phyloP scores from a whole-genome alignment of 2,113 vertebrate species.

The Tautogolabrus adspersus region DNA sequence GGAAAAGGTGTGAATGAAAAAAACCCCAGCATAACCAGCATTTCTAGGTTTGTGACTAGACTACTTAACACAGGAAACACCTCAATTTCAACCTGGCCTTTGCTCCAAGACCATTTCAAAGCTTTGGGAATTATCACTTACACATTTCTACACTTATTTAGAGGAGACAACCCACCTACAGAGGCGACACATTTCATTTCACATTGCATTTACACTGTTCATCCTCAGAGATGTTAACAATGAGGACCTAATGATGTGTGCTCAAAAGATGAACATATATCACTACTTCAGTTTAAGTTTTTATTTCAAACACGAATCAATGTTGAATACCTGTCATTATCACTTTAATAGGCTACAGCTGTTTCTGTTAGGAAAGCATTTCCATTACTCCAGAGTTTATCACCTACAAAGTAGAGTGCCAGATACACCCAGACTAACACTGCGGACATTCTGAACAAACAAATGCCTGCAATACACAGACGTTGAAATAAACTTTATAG shows the following conservation, averaged over 20 bases:
- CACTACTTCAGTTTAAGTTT: neutral
- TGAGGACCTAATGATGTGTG: neutral
- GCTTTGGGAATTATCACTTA: neutral
- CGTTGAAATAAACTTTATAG: neutral
- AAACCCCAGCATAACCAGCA: too few species aligned
- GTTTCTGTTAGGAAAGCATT: neutral
- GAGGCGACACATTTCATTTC: neutral
- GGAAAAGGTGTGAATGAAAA: too few species aligned
- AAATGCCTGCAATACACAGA: neutral
- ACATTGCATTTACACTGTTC: neutral
- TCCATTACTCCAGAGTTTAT: neutral
- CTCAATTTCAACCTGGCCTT: too few species aligned
- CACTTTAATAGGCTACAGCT: neutral
- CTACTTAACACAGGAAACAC: too few species aligned
- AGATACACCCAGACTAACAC: conserved; percentile 29
- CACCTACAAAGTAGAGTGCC: neutral
- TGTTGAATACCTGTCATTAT: neutral
- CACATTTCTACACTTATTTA: too few species aligned
- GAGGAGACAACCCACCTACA: neutral
- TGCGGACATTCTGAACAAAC: neutral
- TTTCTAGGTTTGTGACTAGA: too few species aligned
- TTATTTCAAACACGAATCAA: neutral
- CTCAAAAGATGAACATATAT: neutral
- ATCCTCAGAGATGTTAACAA: neutral
- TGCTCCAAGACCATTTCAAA: neutral